Base-by-base conservation (phyloP, 2,113 vertebrate species). In the Oryzias curvinotus region DNA sequence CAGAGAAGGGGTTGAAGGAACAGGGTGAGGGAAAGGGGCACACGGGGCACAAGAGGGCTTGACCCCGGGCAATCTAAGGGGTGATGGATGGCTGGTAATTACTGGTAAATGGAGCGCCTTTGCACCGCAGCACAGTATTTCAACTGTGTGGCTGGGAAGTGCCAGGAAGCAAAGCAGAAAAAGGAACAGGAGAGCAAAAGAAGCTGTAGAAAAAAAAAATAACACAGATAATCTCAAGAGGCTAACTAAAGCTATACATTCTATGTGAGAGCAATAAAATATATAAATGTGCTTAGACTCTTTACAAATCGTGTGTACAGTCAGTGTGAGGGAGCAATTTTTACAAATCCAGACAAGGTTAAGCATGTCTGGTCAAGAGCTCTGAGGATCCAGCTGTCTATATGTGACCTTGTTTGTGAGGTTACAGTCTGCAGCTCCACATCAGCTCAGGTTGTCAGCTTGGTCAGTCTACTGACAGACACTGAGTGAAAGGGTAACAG, bases 41-140 rank as follows among this genome's bases (percentile, higher is more conserved):
- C 59, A 15, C 1, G 25, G 88, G 85, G 84, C 77, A 77, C 68
- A 61, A 57, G 71, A 81, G 81, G 84, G 75, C 88, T 80, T 82
- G 93, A 95, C 94, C 93, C 88, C 81, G 66, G 79, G 81, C 91
- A 93, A 92, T 92, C 85, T 90, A 87, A 60, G 81, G 84, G 83
- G 92, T 94, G 92, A 94, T 94, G 91, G 92, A 94, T 92, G 90
- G 87, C 80, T 88, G 87, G 84, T 91, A 93, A 93, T 93, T 94
- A 93, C 81, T 89, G 82, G 80, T 88, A 93, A 93, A 93, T 89
- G 87, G 83, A 89, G 90, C 87, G 77, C 84, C 87, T 90, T 87
- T 92, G 86, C 89, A 83, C 81, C 57, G 56, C 69, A 81, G 84
- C 89, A 91, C 65, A 90, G 82, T 87, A 88, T 90, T 91, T 92